Percentiles rank a stretch among this genome's conserved stretches.
Evolutionary conservation across 2,888 invertebrate genomes (phyloP).

Genomic region (Graphium colonna): DNA sequence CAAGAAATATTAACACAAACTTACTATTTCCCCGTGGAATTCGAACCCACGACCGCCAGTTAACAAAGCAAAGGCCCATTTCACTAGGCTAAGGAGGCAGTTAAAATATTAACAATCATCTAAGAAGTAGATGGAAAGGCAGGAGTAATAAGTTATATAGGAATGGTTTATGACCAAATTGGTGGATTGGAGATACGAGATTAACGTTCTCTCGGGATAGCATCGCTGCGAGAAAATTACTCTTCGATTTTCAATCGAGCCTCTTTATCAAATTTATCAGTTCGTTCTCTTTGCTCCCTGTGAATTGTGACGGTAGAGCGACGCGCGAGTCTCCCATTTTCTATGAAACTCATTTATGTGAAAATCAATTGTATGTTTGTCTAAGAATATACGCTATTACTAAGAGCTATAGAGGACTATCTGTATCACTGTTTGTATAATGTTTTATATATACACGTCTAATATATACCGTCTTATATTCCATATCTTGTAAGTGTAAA

Average conservation of each 20-base stretch:
- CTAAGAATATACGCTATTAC: not conserved
- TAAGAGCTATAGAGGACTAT: too few species aligned
- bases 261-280: conserved; percentile 51
- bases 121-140: too few species aligned
- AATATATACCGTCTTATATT: too few species aligned
- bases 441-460: too few species aligned
- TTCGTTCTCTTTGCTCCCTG: conserved; percentile 32
- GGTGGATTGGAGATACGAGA: conserved; percentile 30
- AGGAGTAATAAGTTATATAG: conserved; percentile 17
- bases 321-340: conserved; percentile 16
- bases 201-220: conserved; percentile 33
- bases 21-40: too few species aligned
- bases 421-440: too few species aligned
- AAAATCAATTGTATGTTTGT: not conserved
- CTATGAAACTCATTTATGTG: conserved; percentile 5
- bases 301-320: conserved; percentile 32
- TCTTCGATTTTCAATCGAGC: conserved; percentile 49
- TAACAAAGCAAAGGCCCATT: too few species aligned
- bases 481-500: too few species aligned
- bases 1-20: too few species aligned
- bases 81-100: too few species aligned
- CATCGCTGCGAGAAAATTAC: conserved; percentile 45
- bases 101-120: too few species aligned
- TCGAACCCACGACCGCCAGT: too few species aligned
- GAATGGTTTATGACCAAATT: conserved; percentile 23